Evolutionary conservation across 2,797 vertebrate genomes (phyloP).

Genomic region (Danio aesculapii): DNA sequence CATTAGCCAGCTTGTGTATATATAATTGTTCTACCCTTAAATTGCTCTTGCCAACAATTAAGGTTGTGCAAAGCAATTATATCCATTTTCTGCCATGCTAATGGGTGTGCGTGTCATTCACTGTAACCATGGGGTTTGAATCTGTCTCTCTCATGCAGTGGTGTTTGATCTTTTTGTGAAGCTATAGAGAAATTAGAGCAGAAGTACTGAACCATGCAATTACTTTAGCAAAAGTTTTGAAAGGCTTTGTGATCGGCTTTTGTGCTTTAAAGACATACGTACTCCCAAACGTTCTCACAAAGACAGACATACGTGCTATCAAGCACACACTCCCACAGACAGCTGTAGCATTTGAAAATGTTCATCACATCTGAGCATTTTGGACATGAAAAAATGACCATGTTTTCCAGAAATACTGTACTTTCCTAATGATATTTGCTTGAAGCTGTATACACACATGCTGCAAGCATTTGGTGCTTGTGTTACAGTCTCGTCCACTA

Average conservation of each 20-base stretch:
- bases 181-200: constrained; percentile 50
- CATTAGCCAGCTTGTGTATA: constrained; percentile 60
- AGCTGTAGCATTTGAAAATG: constrained; percentile 10
- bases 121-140: constrained; percentile 55
- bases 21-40: constrained; percentile 59
- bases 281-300: constrained; percentile 8
- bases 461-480: background rate
- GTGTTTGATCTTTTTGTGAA: constrained; percentile 42
- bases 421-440: constrained; percentile 6
- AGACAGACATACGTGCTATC: constrained; percentile 12
- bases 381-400: background rate
- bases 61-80: constrained; percentile 64
- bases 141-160: constrained; percentile 42
- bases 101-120: constrained; percentile 64
- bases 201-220: constrained; percentile 45
- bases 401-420: background rate
- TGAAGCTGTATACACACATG: background rate
- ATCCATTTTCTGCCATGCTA: constrained; percentile 64
- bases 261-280: constrained; percentile 43
- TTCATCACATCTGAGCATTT: constrained; percentile 22
- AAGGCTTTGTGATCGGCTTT: constrained; percentile 53
- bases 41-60: constrained; percentile 66
- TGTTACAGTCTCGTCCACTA: constrained; percentile 10
- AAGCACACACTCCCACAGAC: background rate
- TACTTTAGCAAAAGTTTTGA: constrained; percentile 50